Conservation (phyloP, 2,113 vertebrate genomes). For the Ranitomeya variabilis region DNA sequence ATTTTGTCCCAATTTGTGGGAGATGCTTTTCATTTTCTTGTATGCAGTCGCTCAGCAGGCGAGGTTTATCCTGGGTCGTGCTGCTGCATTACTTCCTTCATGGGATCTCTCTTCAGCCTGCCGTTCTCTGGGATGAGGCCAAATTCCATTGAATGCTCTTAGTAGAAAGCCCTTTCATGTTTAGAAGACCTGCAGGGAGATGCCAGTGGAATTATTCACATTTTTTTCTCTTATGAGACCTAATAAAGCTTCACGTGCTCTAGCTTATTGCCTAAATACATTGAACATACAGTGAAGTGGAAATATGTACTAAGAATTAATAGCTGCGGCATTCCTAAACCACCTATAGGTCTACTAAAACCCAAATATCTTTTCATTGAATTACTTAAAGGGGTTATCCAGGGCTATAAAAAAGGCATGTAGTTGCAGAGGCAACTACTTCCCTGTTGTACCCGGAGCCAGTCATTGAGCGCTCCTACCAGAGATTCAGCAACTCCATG, state of each 20-base stretch:
- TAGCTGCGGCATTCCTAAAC: background rate
- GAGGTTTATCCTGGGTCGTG: background rate
- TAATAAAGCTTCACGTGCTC: background rate
- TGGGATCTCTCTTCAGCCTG: conserved; percentile 17
- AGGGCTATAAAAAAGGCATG: too few relatives aligned
- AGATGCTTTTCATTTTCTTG: background rate
- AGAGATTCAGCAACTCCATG: too few relatives aligned
- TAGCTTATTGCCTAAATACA: background rate
- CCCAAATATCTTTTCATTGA: background rate
- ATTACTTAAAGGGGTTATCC: too few relatives aligned
- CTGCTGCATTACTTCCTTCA: background rate
- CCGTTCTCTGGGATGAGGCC: conserved; percentile 30
- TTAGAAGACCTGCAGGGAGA: background rate
- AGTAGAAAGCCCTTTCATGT: conserved; percentile 22
- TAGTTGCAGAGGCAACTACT: too few relatives aligned
- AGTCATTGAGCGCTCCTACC: too few relatives aligned
- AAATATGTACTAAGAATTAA: conserved; percentile 3
- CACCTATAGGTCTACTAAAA: background rate
- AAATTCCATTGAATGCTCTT: conserved; percentile 36
- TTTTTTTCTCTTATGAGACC: background rate
- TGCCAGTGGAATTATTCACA: background rate
- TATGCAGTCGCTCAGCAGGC: conserved; percentile 13
- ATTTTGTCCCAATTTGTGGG: background rate
- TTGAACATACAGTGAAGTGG: conserved; percentile 3
- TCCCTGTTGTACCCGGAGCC: too few relatives aligned